Evolutionary conservation across 2,797 vertebrate species (phyloP).

Genomic region (Manis javanica): DNA sequence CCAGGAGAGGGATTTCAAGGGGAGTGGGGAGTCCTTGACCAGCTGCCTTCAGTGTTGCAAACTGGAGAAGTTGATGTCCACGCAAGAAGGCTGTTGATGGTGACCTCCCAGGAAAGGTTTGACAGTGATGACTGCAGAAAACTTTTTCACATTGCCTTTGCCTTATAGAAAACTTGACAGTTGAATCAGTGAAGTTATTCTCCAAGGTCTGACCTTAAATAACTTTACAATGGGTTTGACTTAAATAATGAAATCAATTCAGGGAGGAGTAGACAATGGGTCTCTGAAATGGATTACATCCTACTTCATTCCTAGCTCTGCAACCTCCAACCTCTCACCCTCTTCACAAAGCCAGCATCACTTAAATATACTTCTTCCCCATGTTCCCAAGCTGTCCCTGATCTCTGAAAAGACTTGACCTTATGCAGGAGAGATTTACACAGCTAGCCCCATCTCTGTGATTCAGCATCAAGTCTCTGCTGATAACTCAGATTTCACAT

Average conservation of each 20-base stretch:
- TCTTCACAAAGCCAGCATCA: neutral
- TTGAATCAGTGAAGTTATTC: neutral
- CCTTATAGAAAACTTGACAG: neutral
- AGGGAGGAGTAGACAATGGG: neutral
- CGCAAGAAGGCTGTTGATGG: neutral
- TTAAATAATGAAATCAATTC: neutral
- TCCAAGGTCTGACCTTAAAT: neutral
- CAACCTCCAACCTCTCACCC: no score
- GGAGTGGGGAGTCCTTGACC: rapidly evolving
- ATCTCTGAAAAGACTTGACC: neutral
- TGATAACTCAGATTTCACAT: neutral
- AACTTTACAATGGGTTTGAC: neutral
- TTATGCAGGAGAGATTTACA: neutral
- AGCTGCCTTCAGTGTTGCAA: neutral
- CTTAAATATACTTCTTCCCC: neutral
- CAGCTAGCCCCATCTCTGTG: neutral
- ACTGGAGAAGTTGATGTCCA: neutral
- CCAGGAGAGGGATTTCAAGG: neutral
- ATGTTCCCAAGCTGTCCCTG: neutral
- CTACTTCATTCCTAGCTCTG: neutral
- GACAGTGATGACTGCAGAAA: neutral
- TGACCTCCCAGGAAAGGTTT: neutral
- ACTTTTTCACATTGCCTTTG: neutral
- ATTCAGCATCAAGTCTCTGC: neutral
- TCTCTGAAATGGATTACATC: neutral